A percentile compares a stretch with the other conserved stretches of the same genome.
These are phyloP conservation scores for Oreocharis arfaki DNA, from an alignment of 2,113 vertebrate species.

Conservation along the genomic window DNA sequence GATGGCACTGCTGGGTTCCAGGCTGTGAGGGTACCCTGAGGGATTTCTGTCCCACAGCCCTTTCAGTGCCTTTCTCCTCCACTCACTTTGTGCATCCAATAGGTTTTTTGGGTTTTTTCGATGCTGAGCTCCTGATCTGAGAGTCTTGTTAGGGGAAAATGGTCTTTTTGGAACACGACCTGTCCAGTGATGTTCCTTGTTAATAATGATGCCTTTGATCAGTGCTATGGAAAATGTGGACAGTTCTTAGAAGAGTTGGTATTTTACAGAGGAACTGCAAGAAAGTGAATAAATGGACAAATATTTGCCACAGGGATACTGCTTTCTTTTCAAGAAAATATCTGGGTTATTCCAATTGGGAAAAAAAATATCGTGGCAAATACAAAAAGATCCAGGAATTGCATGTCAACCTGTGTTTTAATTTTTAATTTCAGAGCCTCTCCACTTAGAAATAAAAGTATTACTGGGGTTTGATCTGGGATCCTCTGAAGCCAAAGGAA, in stretches of 20 bases:
- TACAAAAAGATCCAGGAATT: background rate
- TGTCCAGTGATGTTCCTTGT: background rate
- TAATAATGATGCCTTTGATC: background rate
- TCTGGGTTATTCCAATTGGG: background rate
- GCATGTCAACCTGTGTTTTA: background rate
- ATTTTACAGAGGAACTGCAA: background rate
- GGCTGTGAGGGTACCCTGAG: background rate
- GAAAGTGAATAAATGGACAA: background rate
- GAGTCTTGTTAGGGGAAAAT: background rate
- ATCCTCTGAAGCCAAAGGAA: background rate
- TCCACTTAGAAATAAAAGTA: background rate
- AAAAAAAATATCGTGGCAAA: background rate
- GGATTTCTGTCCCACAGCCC: background rate
- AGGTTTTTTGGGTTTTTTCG: background rate
- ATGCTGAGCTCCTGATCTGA: background rate
- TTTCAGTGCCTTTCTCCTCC: background rate
- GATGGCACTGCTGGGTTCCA: background rate
- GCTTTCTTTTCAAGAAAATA: background rate
- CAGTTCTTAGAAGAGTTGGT: background rate
- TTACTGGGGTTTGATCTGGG: background rate
- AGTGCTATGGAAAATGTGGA: background rate
- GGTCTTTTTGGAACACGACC: background rate
- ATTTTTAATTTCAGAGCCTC: background rate
- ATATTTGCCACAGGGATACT: background rate
- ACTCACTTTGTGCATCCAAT: accelerated